These are phyloP conservation scores for Periophthalmus modestus DNA, from an alignment of 2,113 vertebrate genomes.

Conservation along the genomic window DNA sequence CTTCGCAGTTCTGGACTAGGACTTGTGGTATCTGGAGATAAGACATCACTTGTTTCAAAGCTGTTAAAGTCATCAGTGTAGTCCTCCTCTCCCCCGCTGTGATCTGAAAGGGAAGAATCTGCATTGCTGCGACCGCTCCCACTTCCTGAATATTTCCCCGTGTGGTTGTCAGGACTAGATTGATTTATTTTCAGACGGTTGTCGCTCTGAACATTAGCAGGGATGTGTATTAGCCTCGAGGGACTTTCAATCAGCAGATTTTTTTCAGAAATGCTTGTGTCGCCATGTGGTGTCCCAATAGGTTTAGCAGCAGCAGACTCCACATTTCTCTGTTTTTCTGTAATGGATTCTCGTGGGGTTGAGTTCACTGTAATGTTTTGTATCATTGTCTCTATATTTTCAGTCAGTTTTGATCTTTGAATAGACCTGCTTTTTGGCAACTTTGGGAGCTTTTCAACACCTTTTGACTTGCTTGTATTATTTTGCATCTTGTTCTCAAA, in stretches of 20 bases:
- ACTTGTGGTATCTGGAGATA: slow-evolving; percentile 53
- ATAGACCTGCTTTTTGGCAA: slow-evolving; percentile 43
- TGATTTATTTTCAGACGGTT: slow-evolving; percentile 23
- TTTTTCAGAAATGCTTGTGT: slow-evolving; percentile 7
- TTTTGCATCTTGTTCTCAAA: slow-evolving; percentile 34
- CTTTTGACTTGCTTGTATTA: not conserved
- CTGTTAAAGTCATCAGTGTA: slow-evolving; percentile 84
- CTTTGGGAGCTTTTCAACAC: slow-evolving; percentile 2
- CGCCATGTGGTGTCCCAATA: not conserved
- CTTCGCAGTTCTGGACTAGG: slow-evolving; percentile 61
- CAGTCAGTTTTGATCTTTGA: slow-evolving; percentile 48
- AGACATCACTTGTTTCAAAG: slow-evolving; percentile 65
- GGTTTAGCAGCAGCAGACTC: slow-evolving; percentile 2
- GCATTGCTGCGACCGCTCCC: slow-evolving; percentile 39
- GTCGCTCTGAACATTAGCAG: slow-evolving; percentile 31
- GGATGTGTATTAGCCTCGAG: slow-evolving; percentile 37
- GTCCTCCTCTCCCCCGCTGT: slow-evolving; percentile 64
- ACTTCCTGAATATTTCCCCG: slow-evolving; percentile 31
- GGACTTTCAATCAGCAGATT: slow-evolving; percentile 21
- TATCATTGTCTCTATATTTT: slow-evolving; percentile 70
- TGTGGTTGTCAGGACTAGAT: slow-evolving; percentile 26
- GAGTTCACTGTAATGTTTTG: slow-evolving; percentile 26
- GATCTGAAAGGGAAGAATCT: slow-evolving; percentile 69
- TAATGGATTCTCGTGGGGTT: slow-evolving; percentile 1
- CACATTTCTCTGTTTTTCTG: slow-evolving; percentile 14